Evolutionary conservation across 2,113 vertebrate genomes (phyloP), one percentile per base, ranked within the genome.

Genomic region (Fregetta grallaria): DNA sequence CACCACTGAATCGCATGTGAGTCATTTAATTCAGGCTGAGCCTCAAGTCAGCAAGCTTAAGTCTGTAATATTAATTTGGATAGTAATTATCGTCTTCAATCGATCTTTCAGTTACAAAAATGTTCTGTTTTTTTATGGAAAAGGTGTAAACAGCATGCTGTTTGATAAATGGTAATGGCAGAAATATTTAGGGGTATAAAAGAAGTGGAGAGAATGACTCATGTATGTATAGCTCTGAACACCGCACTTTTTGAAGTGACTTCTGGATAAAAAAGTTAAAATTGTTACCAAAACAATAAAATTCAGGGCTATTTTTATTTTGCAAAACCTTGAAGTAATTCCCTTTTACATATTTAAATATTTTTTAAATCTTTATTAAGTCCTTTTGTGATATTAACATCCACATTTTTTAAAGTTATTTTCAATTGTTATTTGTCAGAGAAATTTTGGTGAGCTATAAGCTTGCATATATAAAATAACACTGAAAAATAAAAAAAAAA

Each of bases 1-100:
- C n/a, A 44, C 20, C 0, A 0, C 80, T 79, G 77, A 82, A 62
- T 61, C 1, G 0, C 30, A 29, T n/a, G 13, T 47, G 49, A 80
- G 38, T 49, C 53, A 62, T 49, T 61, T 45, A 49, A 67, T 47
- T 68, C 38, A 85, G 34, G 40, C 44, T 23, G 1, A 82, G 38
- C 34, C 53, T 67, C 56, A 56, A 67, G 45, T 56, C 70, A 85
- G 62, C 14, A 76, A 78, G 29, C 8, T 91, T 44, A 25, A 68
- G 9, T 68, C 61, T 92, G 25, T 25, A 56, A 75, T 68, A 78
- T n/a, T 89, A 25, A 20, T 52, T 66, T 70, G 29, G 58, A 56
- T 78, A 38, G 20, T 30, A 76, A 76, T 67, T 76, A 59, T 47
- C 2, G 2, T 47, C 44, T 78, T 82, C 6, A 25, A 19, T 18